Evolutionary conservation across 2,888 invertebrate species (phyloP).

Genomic region (Drosophila paranaensis): DNA sequence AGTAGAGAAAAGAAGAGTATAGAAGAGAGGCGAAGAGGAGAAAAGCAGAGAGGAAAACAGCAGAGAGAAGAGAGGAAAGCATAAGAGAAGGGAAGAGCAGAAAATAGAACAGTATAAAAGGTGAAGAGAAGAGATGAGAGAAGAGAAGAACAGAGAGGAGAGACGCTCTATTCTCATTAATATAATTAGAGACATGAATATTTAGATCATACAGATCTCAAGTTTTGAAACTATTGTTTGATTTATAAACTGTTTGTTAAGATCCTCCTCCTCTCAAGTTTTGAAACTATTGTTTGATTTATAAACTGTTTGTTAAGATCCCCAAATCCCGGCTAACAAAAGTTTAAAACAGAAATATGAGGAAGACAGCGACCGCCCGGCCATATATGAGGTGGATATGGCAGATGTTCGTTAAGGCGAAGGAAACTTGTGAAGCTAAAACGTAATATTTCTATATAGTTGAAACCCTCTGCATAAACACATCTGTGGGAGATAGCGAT

Average conservation of each 20-base stretch:
- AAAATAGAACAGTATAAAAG: too few species aligned
- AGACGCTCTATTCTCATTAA: neutral
- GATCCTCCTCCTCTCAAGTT: too few species aligned
- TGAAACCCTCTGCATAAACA: neutral
- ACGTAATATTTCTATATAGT: neutral
- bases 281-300: neutral
- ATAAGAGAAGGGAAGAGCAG: neutral
- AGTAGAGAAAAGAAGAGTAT: too few species aligned
- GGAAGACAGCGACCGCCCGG: neutral
- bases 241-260: neutral
- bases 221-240: neutral
- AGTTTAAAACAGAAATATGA: neutral
- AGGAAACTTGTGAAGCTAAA: neutral
- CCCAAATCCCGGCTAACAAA: neutral
- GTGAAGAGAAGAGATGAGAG: too few species aligned
- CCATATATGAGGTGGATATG: neutral
- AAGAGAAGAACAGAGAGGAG: too few species aligned
- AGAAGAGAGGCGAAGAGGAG: too few species aligned
- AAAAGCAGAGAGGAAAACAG: too few species aligned
- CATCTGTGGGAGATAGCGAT: conserved; percentile 8
- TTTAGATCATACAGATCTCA: too few species aligned
- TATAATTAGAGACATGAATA: neutral
- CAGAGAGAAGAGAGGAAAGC: neutral
- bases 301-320: neutral
- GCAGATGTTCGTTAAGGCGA: too few species aligned